A percentile compares a stretch with the other conserved stretches of the same genome.
Evolutionary conservation across 2,113 vertebrate genomes (phyloP).

Genomic region (Cettia cetti): DNA sequence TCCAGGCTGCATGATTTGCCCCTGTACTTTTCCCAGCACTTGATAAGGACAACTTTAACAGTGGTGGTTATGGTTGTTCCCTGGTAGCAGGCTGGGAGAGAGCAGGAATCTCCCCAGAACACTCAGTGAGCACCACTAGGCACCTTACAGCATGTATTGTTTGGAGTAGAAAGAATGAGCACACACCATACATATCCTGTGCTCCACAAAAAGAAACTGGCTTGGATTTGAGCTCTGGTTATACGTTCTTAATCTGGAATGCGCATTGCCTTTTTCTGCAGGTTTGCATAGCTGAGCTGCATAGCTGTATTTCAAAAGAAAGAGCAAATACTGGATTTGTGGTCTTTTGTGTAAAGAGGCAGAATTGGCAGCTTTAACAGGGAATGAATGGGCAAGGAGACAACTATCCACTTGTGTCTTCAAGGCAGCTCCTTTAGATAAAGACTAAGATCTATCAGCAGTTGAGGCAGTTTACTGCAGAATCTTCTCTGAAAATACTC

Average conservation of each 20-base stretch:
- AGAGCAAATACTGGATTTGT: background rate
- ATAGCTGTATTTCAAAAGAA: background rate
- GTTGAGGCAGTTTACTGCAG: background rate
- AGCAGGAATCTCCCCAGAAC: background rate
- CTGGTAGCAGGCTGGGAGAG: background rate
- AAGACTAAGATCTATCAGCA: background rate
- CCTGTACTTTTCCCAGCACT: background rate
- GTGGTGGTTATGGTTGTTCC: background rate
- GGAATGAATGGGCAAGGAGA: background rate
- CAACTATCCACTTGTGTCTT: slow-evolving; percentile 24
- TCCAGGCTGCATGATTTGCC: background rate
- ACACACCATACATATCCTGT: background rate
- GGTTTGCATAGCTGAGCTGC: slow-evolving; percentile 4
- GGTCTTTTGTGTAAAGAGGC: background rate
- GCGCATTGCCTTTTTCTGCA: background rate
- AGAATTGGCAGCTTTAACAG: background rate
- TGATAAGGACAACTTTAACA: background rate
- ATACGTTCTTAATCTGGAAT: background rate
- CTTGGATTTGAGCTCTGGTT: background rate
- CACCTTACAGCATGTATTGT: background rate
- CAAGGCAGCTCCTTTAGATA: background rate
- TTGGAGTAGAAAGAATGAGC: background rate
- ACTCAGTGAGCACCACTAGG: no score
- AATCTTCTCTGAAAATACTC: background rate
- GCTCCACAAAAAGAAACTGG: background rate